phyloP scores from a whole-genome alignment of 2,797 vertebrate genomes.

The Poeciliopsis gracilis region DNA sequence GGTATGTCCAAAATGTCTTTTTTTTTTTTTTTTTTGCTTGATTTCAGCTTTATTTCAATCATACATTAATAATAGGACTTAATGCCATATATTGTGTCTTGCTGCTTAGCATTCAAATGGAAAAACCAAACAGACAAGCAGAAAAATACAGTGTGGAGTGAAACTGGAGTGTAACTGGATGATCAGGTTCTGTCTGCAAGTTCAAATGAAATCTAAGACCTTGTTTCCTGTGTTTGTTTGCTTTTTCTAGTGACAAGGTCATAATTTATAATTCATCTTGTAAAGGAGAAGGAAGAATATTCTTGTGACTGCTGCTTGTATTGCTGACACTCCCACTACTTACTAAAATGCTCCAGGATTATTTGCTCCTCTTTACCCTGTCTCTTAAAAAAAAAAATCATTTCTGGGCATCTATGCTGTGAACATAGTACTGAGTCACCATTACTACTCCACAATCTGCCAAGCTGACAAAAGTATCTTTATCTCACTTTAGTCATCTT shows the following conservation, averaged over 20 bases:
- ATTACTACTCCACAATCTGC: not conserved
- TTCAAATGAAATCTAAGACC: slow-evolving; percentile 9
- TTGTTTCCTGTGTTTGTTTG: slow-evolving; percentile 12
- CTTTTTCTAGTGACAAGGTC: slow-evolving; percentile 7
- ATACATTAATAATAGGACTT: not conserved
- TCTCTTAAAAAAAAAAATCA: not conserved
- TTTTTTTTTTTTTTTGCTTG: not conserved
- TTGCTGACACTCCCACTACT: not conserved
- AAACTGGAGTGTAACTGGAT: slow-evolving; percentile 1
- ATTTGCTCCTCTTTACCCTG: not conserved
- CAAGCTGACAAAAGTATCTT: not conserved
- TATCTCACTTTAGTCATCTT: not conserved
- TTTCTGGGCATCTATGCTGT: not conserved
- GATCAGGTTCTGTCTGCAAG: not conserved
- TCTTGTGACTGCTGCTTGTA: not conserved
- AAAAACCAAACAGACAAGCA: not conserved
- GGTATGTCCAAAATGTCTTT: not conserved
- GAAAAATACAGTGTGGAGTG: not conserved
- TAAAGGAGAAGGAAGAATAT: not conserved
- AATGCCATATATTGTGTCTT: not conserved
- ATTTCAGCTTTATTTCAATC: not conserved
- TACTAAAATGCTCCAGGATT: not conserved
- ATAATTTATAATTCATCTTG: slow-evolving; percentile 6
- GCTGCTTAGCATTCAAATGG: not conserved
- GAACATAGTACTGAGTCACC: not conserved